Conservation (phyloP, 1,140 invertebrate species). For the Hyles vespertilio region DNA sequence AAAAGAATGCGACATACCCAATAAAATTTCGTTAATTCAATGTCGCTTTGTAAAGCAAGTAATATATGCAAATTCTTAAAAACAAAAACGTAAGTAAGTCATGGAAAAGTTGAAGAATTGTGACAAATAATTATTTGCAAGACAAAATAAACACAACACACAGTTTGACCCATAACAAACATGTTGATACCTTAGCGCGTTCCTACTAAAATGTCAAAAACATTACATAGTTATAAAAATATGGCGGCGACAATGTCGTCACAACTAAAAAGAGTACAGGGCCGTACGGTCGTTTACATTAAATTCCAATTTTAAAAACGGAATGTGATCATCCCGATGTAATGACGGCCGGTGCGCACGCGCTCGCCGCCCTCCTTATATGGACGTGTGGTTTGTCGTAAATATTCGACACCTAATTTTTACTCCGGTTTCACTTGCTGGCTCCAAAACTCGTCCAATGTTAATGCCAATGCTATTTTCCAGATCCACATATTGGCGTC, state of each 20-base stretch:
- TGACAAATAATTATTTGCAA: neutral
- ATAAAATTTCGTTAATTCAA: too few relatives aligned
- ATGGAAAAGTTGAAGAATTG: too few relatives aligned
- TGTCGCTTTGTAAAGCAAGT: too few relatives aligned
- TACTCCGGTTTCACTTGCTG: conserved; percentile 9
- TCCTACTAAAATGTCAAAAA: conserved; percentile 16
- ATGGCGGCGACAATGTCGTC: conserved; percentile 8
- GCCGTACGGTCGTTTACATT: conserved; percentile 27
- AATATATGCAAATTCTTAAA: too few relatives aligned
- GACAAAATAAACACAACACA: too few relatives aligned
- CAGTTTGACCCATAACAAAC: too few relatives aligned
- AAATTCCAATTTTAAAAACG: conserved; percentile 40
- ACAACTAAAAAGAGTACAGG: conserved; percentile 9
- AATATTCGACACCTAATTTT: conserved; percentile 43
- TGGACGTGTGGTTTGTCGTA: conserved; percentile 26
- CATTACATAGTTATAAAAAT: conserved; percentile 15
- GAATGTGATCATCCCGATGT: conserved; percentile 32
- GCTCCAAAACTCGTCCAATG: too few relatives aligned
- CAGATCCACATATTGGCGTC: too few relatives aligned
- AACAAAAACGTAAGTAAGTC: too few relatives aligned
- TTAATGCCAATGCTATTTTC: too few relatives aligned
- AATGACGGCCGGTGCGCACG: conserved; percentile 31
- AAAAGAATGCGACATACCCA: too few relatives aligned
- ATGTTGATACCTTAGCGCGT: too few relatives aligned
- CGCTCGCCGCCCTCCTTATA: conserved; percentile 30